Percentiles rank a stretch among this genome's conserved stretches.
phyloP scores from a whole-genome alignment of 2,797 vertebrate species.

The Nasua narica region DNA sequence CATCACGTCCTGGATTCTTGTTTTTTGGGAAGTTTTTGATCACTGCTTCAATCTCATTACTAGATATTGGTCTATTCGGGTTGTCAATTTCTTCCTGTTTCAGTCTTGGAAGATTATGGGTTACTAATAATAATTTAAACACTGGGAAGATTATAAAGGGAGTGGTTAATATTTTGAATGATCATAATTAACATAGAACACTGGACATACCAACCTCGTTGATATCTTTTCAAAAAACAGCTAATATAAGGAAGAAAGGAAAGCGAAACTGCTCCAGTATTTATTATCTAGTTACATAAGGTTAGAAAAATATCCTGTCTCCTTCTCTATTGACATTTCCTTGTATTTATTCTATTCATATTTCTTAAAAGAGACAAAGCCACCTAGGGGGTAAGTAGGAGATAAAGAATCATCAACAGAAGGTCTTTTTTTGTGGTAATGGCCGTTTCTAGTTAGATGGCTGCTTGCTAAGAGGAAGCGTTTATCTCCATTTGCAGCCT shows the following conservation, averaged over 20 bases:
- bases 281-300: not conserved
- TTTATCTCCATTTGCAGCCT: constrained; percentile 36
- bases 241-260: constrained; percentile 16
- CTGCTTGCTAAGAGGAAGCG: not conserved
- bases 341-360: not conserved
- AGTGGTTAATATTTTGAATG: not conserved
- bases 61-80: no score
- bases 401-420: not conserved
- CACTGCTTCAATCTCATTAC: no score
- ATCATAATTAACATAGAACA: not conserved
- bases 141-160: not conserved
- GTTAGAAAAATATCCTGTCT: not conserved
- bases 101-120: no score
- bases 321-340: not conserved
- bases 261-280: constrained; percentile 1
- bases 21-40: no score
- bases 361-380: constrained; percentile 30
- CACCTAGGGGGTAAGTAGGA: not conserved
- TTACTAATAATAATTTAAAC: not conserved
- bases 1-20: no score
- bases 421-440: not conserved
- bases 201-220: not conserved
- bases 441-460: not conserved
- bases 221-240: not conserved
- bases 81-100: no score